A percentile compares a stretch with the other conserved stretches of the same genome.
These are phyloP conservation scores for Oncorhynchus keta DNA, from an alignment of 2,113 vertebrate genomes.

Conservation along the genomic window DNA sequence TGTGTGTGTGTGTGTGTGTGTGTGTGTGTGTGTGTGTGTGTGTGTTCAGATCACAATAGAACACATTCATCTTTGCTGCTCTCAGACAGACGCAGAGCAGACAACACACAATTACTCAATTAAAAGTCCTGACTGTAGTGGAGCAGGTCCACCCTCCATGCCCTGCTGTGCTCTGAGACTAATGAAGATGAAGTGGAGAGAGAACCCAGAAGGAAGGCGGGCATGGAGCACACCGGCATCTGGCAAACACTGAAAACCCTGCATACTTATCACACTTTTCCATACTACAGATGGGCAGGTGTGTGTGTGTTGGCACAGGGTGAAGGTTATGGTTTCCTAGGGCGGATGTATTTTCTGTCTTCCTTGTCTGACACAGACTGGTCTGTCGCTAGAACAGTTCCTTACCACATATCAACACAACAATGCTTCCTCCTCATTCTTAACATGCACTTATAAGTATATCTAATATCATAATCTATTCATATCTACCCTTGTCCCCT, in stretches of 20 bases:
- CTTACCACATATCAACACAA: too few species aligned
- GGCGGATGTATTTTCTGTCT: not conserved
- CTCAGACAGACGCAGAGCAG: not conserved
- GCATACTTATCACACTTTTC: not conserved
- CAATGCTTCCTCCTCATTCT: too few species aligned
- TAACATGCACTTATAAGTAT: too few species aligned
- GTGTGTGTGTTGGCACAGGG: not conserved
- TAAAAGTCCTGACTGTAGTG: not conserved
- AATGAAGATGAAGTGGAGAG: not conserved
- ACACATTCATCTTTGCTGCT: not conserved
- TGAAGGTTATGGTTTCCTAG: not conserved
- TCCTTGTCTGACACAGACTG: not conserved
- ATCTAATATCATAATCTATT: too few species aligned
- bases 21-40: too few species aligned
- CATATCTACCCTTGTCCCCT: too few species aligned
- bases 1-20: too few species aligned
- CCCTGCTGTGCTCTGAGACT: not conserved
- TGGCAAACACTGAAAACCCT: not conserved
- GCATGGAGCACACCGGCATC: not conserved
- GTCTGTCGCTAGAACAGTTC: too few species aligned
- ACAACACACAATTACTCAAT: conserved; percentile 8
- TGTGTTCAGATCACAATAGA: not conserved
- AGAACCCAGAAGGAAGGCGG: not conserved
- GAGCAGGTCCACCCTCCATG: conserved; percentile 4
- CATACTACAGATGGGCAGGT: too few species aligned